phyloP scores from a whole-genome alignment of 2,888 invertebrate genomes.

The Hesperia comma region DNA sequence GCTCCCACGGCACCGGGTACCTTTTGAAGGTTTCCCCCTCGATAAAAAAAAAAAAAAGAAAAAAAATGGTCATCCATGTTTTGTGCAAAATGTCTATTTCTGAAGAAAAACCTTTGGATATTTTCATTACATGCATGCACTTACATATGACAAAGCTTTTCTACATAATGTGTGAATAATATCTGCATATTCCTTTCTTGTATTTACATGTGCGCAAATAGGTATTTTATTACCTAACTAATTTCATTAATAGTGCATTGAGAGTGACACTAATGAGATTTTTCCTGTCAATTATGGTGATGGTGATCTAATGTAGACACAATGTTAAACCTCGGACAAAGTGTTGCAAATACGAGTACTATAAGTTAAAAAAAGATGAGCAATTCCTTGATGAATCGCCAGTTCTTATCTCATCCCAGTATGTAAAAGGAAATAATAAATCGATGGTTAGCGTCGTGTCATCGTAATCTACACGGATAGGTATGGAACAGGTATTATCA shows the following conservation, averaged over 20 bases:
- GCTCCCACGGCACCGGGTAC: too few species aligned
- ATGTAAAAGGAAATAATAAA: conserved; percentile 37
- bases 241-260: not conserved
- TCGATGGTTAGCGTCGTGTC: conserved; percentile 35
- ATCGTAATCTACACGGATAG: conserved; percentile 43
- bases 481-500: conserved; percentile 48
- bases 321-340: not conserved
- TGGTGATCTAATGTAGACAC: not conserved
- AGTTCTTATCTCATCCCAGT: conserved; percentile 33
- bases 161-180: too few species aligned
- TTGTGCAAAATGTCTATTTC: not conserved
- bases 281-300: not conserved
- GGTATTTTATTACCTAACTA: too few species aligned
- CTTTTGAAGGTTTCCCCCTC: too few species aligned
- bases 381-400: conserved; percentile 27
- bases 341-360: too few species aligned
- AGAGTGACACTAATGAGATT: not conserved
- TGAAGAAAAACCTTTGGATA: not conserved
- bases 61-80: conserved; percentile 7
- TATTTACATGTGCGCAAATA: too few species aligned
- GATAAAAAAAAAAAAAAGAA: too few species aligned
- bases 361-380: conserved; percentile 29
- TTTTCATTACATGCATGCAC: not conserved
- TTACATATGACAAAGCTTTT: not conserved
- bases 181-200: too few species aligned